Evolutionary conservation across 2,113 vertebrate genomes (phyloP), one percentile per base, ranked within the genome.

Genomic region (Leuciscus idus): DNA sequence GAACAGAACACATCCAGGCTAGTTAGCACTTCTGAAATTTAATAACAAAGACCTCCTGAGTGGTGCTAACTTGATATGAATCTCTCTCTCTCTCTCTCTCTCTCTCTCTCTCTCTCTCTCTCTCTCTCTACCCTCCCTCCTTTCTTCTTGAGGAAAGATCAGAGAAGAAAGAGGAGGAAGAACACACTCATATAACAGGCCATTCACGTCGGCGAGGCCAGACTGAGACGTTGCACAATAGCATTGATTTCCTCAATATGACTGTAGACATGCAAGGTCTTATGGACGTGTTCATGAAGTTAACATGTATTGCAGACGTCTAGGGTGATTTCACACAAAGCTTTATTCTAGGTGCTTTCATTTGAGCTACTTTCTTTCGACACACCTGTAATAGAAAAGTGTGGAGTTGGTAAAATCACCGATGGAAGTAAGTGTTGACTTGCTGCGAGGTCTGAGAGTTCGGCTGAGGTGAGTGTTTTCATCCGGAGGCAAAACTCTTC

Each of bases 11-110:
- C 46, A 36, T 70, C 64, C 43, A 11, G 23, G 80, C 80, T 82
- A 66, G 64, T 82, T 82, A 82, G 80, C 64, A 52, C 80, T 82
- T 82, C 61, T 70, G 80, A 82, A 82, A 82, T 82, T 1, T 70
- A 82, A 82, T 82, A 82, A 55, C 78, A 62, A 64, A 48, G 36
- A 43, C 62, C 80, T 82, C 61, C 80, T 30, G 80, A 82, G 80
- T 26, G 19, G 70, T 23, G 62, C 28, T 82, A 48, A 82, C 70
- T 33, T 52, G 46, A 59, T 80, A 62, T 43, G 77, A 80, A 62
- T 48, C 62, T 52, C 50, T 48, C 55, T 50, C 64, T 80, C 82
- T 77, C 52, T 48, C 84, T 43, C 74, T 17, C 39, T 28, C 62
- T 52, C 50, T 59, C 55, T 48, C 64, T 79, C 81, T 77, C 50